A percentile compares a stretch with the other conserved stretches of the same genome.
phyloP scores from a whole-genome alignment of 2,888 invertebrate species.

The Drosophila mayaguana region DNA sequence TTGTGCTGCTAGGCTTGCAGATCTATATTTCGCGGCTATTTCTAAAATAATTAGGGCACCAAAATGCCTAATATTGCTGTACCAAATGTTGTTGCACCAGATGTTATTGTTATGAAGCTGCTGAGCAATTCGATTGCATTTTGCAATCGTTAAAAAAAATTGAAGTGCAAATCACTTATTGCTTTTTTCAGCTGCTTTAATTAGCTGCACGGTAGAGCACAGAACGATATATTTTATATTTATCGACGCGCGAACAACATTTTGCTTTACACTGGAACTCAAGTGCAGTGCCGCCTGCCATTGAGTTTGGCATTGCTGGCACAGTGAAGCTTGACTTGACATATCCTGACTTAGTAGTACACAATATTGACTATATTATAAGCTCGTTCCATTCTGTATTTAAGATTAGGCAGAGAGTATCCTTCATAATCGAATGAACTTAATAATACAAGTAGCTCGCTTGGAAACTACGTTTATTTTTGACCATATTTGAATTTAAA shows the following conservation, averaged over 20 bases:
- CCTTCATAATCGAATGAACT: background rate
- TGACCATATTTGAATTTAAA: conserved; percentile 31
- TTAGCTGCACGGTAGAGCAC: conserved; percentile 24
- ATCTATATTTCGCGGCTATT: too few relatives aligned
- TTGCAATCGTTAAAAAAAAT: conserved; percentile 9
- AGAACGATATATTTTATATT: conserved; percentile 2
- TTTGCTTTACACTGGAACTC: conserved; percentile 1
- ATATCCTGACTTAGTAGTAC: background rate
- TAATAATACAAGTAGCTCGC: too few relatives aligned
- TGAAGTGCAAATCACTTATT: conserved; percentile 20
- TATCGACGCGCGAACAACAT: conserved; percentile 34
- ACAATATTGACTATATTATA: background rate
- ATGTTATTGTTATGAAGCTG: background rate
- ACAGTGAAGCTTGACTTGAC: conserved; percentile 3
- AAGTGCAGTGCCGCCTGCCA: conserved; percentile 13
- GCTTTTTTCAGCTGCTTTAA: conserved; percentile 3
- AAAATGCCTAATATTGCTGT: background rate
- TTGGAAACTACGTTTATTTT: conserved; percentile 20
- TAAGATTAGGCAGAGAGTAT: too few relatives aligned
- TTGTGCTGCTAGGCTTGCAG: too few relatives aligned
- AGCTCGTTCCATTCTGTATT: background rate
- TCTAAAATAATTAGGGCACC: too few relatives aligned
- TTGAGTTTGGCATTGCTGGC: conserved; percentile 30
- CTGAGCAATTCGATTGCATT: background rate
- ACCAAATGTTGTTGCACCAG: too few relatives aligned